A percentile compares a stretch with the other conserved stretches of the same genome.
These are phyloP conservation scores for Atta texana DNA, from an alignment of 1,140 invertebrate species.

Conservation along the genomic window DNA sequence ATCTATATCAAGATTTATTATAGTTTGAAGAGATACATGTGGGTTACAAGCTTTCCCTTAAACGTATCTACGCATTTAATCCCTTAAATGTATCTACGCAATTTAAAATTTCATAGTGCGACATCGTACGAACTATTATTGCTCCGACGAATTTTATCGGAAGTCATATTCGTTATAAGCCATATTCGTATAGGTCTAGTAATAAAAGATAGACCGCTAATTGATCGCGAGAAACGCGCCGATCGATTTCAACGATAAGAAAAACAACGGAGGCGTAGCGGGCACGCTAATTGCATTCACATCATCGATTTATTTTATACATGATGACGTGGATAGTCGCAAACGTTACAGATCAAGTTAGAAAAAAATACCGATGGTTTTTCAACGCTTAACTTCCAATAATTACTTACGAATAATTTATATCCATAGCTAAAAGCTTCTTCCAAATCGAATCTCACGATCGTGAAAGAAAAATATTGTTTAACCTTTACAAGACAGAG, in stretches of 20 bases:
- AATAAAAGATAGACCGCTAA: slow-evolving; percentile 25
- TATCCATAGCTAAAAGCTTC: background rate
- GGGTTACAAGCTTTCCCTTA: background rate
- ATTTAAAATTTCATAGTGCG: background rate
- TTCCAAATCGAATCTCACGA: background rate
- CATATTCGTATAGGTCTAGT: background rate
- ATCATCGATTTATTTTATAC: background rate
- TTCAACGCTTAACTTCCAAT: background rate
- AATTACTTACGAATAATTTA: background rate
- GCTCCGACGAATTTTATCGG: slow-evolving; percentile 18
- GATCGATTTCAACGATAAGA: slow-evolving; percentile 44
- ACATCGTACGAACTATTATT: background rate
- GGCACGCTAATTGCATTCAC: slow-evolving; percentile 46
- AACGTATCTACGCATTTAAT: background rate
- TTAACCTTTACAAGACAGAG: background rate
- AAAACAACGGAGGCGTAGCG: slow-evolving; percentile 22
- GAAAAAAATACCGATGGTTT: background rate
- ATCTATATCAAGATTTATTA: slow-evolving; percentile 8
- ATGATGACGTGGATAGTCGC: background rate
- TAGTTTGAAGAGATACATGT: background rate
- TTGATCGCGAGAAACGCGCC: background rate
- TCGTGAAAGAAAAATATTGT: background rate
- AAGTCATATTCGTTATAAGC: background rate
- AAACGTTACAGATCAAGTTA: background rate
- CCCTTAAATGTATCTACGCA: background rate